Evolutionary conservation across 2,888 invertebrate species (phyloP), one percentile per base, ranked within the genome.

Genomic region (Pachymerium ferrugineum): DNA sequence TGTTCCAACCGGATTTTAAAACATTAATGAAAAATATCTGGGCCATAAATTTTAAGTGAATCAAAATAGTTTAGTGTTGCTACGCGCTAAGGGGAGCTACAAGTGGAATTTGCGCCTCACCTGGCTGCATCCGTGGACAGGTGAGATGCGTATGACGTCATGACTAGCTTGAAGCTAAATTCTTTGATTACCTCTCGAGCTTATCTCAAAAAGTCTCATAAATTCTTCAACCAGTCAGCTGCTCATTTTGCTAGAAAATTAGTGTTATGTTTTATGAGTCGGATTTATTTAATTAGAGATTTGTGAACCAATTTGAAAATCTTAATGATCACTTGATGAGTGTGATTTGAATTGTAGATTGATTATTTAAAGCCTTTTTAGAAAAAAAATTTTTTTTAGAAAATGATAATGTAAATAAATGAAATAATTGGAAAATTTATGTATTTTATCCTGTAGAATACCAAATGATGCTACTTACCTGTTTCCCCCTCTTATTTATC

Each of bases 211-310:
- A 47, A 54, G 25, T 54, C 54, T 54, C 54, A 22, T 54, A 54
- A 54, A 54, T 54, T 54, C 54, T 25, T 54, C 54, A 54, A 1
- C 10, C 6, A 22, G 54, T 54, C 54, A 54, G 54, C 54, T 54
- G 54, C 54, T 25, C 54, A 25, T 54, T 54, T 54, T 25, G 54
- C 54, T 4, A 4, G 54, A 25, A 54, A 54, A 54, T 54, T 54
- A 54, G 54, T 54, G 25, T 25, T 1, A 54, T 54, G 54, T 54
- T 54, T 54, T 54, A 54, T 54, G 54, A 25, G 54, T 54, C 54
- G 54, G 54, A 54, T 22, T 54, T 54, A 54, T 54, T 54, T 54
- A 54, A 54, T 54, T 54, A 54, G 54, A 54, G 54, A 54, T 54
- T 54, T 54, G n/a, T 25, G 8, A 25, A 22, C 12, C 25, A 25